These are phyloP conservation scores for Tyria jacobaeae DNA, from an alignment of 2,888 invertebrate species.

Conservation along the genomic window DNA sequence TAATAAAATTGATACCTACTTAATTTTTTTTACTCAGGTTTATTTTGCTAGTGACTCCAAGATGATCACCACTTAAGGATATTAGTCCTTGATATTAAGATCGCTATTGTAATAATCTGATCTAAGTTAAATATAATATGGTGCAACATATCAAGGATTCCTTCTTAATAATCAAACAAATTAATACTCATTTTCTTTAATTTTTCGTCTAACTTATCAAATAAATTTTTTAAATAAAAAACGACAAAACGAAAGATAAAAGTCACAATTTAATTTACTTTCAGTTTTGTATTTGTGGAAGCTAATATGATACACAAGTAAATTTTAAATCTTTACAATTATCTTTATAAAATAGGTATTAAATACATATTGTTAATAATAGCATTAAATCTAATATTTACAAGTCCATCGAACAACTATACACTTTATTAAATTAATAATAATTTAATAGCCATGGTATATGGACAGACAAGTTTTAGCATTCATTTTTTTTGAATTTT, in stretches of 20 bases:
- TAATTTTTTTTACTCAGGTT: too few species aligned
- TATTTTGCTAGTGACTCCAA: too few species aligned
- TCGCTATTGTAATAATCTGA: too few species aligned
- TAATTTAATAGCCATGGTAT: conserved; percentile 80
- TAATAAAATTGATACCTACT: too few species aligned
- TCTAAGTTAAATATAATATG: too few species aligned
- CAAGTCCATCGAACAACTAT: conserved; percentile 77
- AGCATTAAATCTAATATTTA: conserved; percentile 80
- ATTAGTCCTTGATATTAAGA: too few species aligned
- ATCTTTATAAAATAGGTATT: conserved; percentile 82
- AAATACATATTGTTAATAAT: conserved; percentile 80
- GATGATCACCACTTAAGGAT: too few species aligned
- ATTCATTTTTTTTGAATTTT: conserved; percentile 83
- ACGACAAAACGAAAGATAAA: conserved; percentile 61
- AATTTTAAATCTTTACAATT: conserved; percentile 77
- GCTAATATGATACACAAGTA: conserved; percentile 81
- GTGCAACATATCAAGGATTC: background rate
- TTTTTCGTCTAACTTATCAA: conserved; percentile 54
- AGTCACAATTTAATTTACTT: conserved; percentile 58
- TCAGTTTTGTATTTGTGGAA: conserved; percentile 76
- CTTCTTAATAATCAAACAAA: conserved; percentile 29
- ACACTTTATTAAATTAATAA: conserved; percentile 79
- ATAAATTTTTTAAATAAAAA: conserved; percentile 53
- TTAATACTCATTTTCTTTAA: conserved; percentile 53
- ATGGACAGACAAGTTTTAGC: conserved; percentile 72